phyloP scores from a whole-genome alignment of 2,113 vertebrate genomes.

The Phylloscopus whistleri region DNA sequence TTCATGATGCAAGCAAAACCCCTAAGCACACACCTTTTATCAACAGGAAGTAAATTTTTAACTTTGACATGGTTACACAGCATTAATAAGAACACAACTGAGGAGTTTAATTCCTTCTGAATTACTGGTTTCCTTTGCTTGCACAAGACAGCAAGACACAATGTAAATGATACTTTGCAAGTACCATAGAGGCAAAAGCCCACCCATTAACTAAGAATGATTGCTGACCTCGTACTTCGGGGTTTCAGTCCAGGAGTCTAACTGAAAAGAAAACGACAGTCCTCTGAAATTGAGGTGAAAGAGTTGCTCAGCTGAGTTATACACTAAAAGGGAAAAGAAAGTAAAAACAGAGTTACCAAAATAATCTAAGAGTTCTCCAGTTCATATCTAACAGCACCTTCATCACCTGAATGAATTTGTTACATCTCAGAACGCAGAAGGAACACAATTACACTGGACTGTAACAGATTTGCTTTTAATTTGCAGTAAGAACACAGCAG shows the following conservation, averaged over 20 bases:
- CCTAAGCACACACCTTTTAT: background rate
- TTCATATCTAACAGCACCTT: background rate
- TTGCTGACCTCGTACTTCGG: conserved; percentile 95
- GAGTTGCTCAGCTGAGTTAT: conserved; percentile 96
- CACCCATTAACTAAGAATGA: background rate
- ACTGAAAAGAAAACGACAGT: conserved; percentile 96
- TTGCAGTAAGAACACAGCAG: background rate
- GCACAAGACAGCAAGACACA: background rate
- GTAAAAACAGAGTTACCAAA: background rate
- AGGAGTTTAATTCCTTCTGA: background rate
- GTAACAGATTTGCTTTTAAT: background rate
- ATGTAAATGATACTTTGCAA: background rate
- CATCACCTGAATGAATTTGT: background rate
- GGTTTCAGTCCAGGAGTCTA: conserved; percentile 98
- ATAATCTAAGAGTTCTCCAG: background rate
- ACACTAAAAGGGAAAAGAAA: conserved; percentile 77
- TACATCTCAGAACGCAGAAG: background rate
- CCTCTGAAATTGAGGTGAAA: conserved; percentile 99
- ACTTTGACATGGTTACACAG: background rate
- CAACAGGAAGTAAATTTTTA: background rate
- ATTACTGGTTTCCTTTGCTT: background rate
- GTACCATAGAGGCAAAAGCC: background rate
- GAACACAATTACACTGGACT: background rate
- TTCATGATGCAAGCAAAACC: background rate
- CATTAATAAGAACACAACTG: background rate